Evolutionary conservation across 2,113 vertebrate genomes (phyloP), one percentile per base, ranked within the genome.

Genomic region (Athene cunicularia): DNA sequence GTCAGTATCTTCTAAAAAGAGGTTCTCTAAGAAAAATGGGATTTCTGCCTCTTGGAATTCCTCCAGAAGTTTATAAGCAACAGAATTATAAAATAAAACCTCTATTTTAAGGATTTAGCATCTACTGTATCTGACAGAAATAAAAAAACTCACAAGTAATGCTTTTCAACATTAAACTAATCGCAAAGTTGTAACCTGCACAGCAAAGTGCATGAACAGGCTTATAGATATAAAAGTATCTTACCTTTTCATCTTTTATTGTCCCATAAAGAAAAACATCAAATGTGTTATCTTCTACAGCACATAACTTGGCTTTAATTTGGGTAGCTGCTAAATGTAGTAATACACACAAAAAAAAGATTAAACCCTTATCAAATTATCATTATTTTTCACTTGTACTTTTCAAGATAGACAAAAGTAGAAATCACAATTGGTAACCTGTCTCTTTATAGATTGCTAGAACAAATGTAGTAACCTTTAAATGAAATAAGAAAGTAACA

Each of bases 181-280:
- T 27, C 0, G 1, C 20, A 28, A 35, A 64, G 24, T 39, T 59
- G 1, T 30, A 43, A 66, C 22, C 43, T 35, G 27, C 2, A 66
- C 0, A 79, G 22, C 30, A 23, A 62, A 91, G 5, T 13, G 6
- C 5, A 80, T 5, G 2, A 92, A 53, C 0, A 64, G 3, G 27
- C 72, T 2, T 83, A 8, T 8, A 83, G n/a, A 77, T 27, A 28
- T 0, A 6, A 0, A 77, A 80, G 5, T 24, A 59, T 21, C 83
- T 98, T 97, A 99, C 99, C 98, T 99, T 99, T 80, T 98, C 96
- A 71, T 98, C 97, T n/a, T 95, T 90, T 72, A 98, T 35, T 16
- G 98, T 99, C 66, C 99, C 89, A 88, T 99, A 99, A 87, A 99
- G 99, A 74, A 99, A 98, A 50, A 99, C 96, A 35, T 98, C 97